Evolutionary conservation across 1,140 invertebrate species (phyloP).

Genomic region (Apis florea): DNA sequence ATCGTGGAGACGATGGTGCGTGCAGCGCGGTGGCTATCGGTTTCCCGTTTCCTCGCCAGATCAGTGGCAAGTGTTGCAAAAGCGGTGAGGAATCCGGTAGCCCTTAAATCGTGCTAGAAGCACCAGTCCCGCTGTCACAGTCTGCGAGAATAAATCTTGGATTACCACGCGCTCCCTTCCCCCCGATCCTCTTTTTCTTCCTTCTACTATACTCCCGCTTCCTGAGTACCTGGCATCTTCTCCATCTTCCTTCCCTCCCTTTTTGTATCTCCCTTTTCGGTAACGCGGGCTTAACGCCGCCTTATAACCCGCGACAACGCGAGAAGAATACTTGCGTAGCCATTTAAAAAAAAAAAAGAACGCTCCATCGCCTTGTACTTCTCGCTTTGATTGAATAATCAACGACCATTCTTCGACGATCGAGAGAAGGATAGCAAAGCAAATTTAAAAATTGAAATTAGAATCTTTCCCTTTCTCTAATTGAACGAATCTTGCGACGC

Average conservation of each 20-base stretch:
- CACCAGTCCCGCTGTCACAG: constrained; percentile 64
- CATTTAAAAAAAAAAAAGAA: constrained; percentile 23
- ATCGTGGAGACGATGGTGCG: no score
- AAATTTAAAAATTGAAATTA: no score
- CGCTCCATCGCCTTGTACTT: background rate
- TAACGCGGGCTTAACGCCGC: constrained; percentile 74
- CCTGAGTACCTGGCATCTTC: constrained; percentile 50
- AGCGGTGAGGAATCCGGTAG: constrained; percentile 53
- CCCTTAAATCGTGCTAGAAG: constrained; percentile 57
- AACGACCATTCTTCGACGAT: no score
- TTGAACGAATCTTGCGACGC: no score
- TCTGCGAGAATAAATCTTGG: constrained; percentile 78
- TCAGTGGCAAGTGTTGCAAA: constrained; percentile 39
- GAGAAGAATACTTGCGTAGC: constrained; percentile 61
- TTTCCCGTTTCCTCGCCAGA: background rate
- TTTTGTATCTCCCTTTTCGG: constrained; percentile 42
- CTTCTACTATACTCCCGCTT: constrained; percentile 22
- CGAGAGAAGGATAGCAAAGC: no score
- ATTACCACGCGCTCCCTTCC: constrained; percentile 72
- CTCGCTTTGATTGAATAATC: background rate
- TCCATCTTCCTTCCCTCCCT: constrained; percentile 48
- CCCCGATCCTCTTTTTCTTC: constrained; percentile 15
- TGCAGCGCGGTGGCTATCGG: background rate
- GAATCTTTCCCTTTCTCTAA: no score
- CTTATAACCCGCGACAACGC: constrained; percentile 72